Evolutionary conservation across 1,140 invertebrate species (phyloP), one percentile per base, ranked within the genome.

Genomic region (Aricia agestis): DNA sequence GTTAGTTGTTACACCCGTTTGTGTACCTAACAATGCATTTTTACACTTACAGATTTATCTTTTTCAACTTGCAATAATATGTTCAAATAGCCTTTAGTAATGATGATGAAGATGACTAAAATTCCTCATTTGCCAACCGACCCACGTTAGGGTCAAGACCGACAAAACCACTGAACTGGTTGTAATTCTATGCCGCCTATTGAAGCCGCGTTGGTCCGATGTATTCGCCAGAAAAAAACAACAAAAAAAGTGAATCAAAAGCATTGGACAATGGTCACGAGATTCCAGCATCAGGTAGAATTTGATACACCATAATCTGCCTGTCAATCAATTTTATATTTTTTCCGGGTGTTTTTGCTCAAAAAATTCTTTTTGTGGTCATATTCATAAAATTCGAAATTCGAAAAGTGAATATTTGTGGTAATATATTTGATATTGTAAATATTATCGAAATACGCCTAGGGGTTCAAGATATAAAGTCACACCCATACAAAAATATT

Each of bases 261-360:
- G 87, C 75, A 68, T 91, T 87, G 89, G 89, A 91, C 89, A 91
- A 91, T 90, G 89, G 87, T 91, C 89, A 90, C 70, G 69, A 80
- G 78, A 78, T 84, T 80, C 75, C 73, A 77, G 79, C 82, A 79
- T 79, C 87, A 91, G 87, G 89, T 91, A 91, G 78, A 85, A 82
- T 79, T 75, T 80, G 82, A 83, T 81, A 87, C 86, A 81, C 82
- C 81, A 74, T 82, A 83, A 86, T 84, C 80, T 82, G 82, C 74
- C 74, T 76, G 82, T 87, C 82, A 84, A 87, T 85, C 82, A 85
- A 80, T 78, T 72, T 67, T 74, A 72, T 68, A 65, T 74, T 63
- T 71, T 68, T 70, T 52, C 58, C 31, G 19, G 57, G 42, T 42
- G 25, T 31, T 63, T 63, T 63, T 63, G 17, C 17, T 4, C 17